Evolutionary conservation across 2,888 invertebrate genomes (phyloP).

Genomic region (Autographa pulchrina): DNA sequence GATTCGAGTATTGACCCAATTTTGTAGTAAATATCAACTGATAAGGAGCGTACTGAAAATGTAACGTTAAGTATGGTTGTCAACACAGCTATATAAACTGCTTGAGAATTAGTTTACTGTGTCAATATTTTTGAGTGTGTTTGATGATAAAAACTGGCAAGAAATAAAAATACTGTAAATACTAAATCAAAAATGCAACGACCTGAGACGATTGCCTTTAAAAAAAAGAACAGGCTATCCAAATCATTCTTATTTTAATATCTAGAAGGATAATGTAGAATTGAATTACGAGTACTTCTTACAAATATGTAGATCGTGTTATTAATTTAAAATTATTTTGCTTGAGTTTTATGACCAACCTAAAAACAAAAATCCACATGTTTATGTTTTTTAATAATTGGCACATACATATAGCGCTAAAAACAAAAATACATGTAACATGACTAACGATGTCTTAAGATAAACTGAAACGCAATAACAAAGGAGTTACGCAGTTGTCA

Average conservation of each 20-base stretch:
- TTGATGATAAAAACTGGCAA: neutral
- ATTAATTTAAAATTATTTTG: no score
- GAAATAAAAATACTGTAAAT: neutral
- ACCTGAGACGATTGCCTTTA: neutral
- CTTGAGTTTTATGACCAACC: no score
- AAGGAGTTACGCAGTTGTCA: constrained; percentile 38
- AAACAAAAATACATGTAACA: constrained; percentile 16
- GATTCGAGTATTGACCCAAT: constrained; percentile 37
- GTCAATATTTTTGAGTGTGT: neutral
- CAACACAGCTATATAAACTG: neutral
- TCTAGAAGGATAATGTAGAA: no score
- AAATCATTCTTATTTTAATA: no score
- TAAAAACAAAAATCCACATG: no score
- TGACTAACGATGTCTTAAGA: constrained; percentile 30
- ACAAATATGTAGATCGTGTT: no score
- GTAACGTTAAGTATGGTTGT: neutral
- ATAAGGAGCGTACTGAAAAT: neutral
- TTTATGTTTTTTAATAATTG: no score
- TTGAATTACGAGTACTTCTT: no score
- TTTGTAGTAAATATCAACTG: constrained; percentile 19
- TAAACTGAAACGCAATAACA: constrained; percentile 35
- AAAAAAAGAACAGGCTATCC: neutral
- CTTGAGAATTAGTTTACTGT: neutral
- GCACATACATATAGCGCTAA: neutral
- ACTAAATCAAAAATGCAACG: neutral